These are phyloP conservation scores for Odontothrips loti DNA, from an alignment of 2,888 invertebrate species.

Conservation along the genomic window DNA sequence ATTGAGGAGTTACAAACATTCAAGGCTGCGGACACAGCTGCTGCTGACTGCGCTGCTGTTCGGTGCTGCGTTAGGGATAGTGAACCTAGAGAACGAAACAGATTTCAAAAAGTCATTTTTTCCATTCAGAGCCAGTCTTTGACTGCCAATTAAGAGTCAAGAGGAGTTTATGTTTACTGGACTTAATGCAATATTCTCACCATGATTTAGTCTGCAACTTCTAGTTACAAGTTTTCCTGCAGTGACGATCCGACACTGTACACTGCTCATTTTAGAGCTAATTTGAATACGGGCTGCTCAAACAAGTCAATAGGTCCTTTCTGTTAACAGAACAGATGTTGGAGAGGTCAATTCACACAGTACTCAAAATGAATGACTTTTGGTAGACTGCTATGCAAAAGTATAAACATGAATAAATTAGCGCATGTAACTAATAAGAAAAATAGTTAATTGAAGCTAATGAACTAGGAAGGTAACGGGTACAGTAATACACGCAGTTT, in stretches of 20 bases:
- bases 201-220: constrained; percentile 35
- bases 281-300: background rate
- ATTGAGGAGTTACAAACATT: background rate
- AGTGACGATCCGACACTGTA: constrained; percentile 36
- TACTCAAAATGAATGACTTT: background rate
- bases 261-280: constrained; percentile 35
- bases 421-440: background rate
- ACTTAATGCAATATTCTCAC: constrained; percentile 27
- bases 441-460: background rate
- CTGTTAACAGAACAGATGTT: background rate
- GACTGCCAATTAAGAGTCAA: background rate
- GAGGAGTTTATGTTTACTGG: background rate
- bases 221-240: constrained; percentile 36
- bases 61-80: background rate
- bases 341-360: background rate
- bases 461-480: background rate
- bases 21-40: background rate
- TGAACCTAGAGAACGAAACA: background rate
- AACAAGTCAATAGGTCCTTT: background rate
- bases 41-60: background rate
- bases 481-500: background rate
- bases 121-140: background rate
- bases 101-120: background rate
- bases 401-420: background rate
- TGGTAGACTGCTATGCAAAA: background rate